phyloP scores from a whole-genome alignment of 2,888 invertebrate genomes.

The Drosophila pseudotalamancana region DNA sequence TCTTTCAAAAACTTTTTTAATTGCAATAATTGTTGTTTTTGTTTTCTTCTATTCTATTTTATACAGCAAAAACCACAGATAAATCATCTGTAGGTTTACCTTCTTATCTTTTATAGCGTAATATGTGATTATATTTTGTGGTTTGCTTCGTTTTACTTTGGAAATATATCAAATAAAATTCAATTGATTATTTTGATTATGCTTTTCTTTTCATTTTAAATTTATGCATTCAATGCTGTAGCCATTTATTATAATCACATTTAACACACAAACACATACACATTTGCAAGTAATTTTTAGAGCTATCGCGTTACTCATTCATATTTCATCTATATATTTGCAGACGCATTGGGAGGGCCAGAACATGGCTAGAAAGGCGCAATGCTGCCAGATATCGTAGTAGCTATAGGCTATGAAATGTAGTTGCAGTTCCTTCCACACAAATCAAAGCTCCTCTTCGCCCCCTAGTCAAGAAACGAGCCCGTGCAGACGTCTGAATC shows the following conservation, averaged over 20 bases:
- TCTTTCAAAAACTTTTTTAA: conserved; percentile 3
- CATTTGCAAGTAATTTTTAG: conserved; percentile 15
- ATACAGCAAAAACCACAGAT: conserved; percentile 62
- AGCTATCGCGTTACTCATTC: conserved; percentile 59
- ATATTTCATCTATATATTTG: conserved; percentile 76
- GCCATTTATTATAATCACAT: conserved; percentile 14
- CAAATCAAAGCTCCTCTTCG: conserved; percentile 46
- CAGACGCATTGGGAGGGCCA: conserved; percentile 76
- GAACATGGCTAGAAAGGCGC: conserved; percentile 74
- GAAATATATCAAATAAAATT: conserved; percentile 26
- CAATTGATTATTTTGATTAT: background rate
- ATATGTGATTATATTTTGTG: conserved; percentile 22
- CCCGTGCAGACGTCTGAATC: conserved; percentile 48
- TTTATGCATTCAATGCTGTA: conserved; percentile 3
- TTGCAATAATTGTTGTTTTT: conserved; percentile 17
- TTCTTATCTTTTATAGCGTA: conserved; percentile 1
- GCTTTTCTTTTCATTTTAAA: background rate
- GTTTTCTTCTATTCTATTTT: conserved; percentile 46
- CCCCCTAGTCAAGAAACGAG: conserved; percentile 63
- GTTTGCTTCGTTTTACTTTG: conserved; percentile 7
- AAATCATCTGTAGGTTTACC: conserved; percentile 59
- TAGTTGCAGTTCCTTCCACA: conserved; percentile 58
- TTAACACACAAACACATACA: conserved; percentile 16
- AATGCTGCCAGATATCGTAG: conserved; percentile 81
- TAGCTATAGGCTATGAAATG: conserved; percentile 54